These are phyloP conservation scores for Coenonympha arcania DNA, from an alignment of 2,888 invertebrate species.

Conservation along the genomic window DNA sequence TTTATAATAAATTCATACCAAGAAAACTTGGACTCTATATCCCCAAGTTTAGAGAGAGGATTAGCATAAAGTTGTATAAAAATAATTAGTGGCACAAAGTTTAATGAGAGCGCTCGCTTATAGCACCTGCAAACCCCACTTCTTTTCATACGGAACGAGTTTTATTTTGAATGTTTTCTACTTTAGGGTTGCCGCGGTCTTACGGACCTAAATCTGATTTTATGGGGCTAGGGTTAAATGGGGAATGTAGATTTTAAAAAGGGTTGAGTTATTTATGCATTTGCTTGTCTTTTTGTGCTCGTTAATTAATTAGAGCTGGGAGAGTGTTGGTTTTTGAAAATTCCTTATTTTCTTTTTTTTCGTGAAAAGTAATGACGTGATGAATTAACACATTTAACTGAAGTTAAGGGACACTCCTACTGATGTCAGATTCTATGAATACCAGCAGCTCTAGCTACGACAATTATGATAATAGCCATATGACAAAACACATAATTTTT, in stretches of 20 bases:
- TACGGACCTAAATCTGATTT: background rate
- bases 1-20: conserved; percentile 1
- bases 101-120: conserved; percentile 8
- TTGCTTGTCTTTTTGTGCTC: background rate
- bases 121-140: conserved; percentile 4
- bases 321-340: background rate
- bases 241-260: background rate
- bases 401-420: no score
- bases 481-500: no score
- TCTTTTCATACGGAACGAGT: conserved; percentile 3
- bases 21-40: conserved; percentile 11
- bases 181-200: conserved; percentile 4
- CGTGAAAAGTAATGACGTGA: no score
- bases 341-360: background rate
- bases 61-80: conserved; percentile 11
- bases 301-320: background rate
- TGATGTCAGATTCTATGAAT: no score
- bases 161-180: background rate
- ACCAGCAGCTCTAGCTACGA: no score
- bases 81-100: conserved; percentile 10
- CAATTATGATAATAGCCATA: no score
- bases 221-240: conserved; percentile 4
- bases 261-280: background rate
- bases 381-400: no score
- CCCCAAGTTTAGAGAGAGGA: conserved; percentile 4